Percentiles rank a stretch among this genome's conserved stretches.
These are phyloP conservation scores for Ageneiosus marmoratus DNA, from an alignment of 2,113 vertebrate genomes.

Conservation along the genomic window DNA sequence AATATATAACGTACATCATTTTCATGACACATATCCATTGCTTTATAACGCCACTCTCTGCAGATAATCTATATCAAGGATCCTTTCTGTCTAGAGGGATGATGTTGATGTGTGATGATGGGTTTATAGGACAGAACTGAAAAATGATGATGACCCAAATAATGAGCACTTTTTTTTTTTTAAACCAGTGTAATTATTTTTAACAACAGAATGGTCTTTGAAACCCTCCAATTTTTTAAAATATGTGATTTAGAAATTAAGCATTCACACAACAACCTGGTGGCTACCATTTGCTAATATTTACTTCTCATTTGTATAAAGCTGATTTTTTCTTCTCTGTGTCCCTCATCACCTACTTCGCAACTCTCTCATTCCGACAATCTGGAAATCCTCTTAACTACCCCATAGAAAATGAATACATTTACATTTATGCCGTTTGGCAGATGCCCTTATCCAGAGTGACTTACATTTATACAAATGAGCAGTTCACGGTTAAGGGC, in stretches of 20 bases:
- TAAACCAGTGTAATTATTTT: background rate
- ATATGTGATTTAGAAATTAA: background rate
- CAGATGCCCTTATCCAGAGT: too few species aligned
- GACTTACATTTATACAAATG: too few species aligned
- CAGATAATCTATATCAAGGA: background rate
- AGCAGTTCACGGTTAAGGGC: too few species aligned
- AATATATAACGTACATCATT: background rate
- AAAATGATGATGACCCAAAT: background rate
- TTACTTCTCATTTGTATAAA: background rate
- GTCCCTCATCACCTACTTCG: background rate
- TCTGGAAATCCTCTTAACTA: background rate
- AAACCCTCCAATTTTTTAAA: background rate
- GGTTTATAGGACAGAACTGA: background rate
- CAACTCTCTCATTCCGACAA: background rate
- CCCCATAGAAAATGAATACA: background rate
- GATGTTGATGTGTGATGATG: background rate
- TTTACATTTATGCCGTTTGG: too few species aligned
- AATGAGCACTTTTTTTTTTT: background rate
- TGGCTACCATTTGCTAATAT: background rate
- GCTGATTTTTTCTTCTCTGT: background rate
- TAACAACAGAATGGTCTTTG: background rate
- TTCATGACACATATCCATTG: background rate
- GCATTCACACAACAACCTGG: background rate
- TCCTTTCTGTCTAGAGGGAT: background rate
- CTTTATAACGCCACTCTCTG: background rate